Conservation (phyloP, 2,888 invertebrate species). For the Euzophera pinguis region DNA sequence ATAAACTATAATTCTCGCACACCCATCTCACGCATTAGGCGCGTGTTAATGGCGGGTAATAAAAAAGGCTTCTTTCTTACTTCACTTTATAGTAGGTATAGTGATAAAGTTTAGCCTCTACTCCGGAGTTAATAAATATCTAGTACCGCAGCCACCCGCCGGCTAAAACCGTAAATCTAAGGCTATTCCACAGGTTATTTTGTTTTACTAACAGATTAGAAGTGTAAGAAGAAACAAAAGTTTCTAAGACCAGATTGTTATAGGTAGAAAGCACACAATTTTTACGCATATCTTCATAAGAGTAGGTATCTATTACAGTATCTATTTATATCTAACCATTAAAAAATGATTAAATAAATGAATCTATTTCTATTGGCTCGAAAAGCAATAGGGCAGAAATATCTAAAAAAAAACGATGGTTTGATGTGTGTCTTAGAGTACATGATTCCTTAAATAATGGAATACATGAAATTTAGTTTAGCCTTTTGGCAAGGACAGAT, state of each 20-base stretch:
- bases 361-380: too few relatives aligned
- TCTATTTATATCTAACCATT: too few relatives aligned
- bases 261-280: too few relatives aligned
- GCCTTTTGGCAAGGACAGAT: too few relatives aligned
- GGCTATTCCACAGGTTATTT: constrained; percentile 18
- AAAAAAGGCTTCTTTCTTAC: constrained; percentile 22
- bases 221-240: background rate
- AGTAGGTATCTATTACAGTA: too few relatives aligned
- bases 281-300: too few relatives aligned
- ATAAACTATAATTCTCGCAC: background rate
- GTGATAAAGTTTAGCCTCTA: constrained; percentile 22
- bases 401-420: too few relatives aligned
- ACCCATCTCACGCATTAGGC: background rate
- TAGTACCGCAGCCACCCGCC: constrained; percentile 16
- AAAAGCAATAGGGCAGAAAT: too few relatives aligned
- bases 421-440: too few relatives aligned
- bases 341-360: too few relatives aligned
- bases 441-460: too few relatives aligned
- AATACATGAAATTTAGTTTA: too few relatives aligned
- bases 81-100: constrained; percentile 20
- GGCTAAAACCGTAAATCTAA: constrained; percentile 18
- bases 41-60: constrained; percentile 16
- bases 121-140: constrained; percentile 24
- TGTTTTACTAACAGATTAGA: constrained; percentile 4
- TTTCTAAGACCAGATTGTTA: background rate